Conservation (phyloP, 2,888 invertebrate species). For the Hyalella azteca region DNA sequence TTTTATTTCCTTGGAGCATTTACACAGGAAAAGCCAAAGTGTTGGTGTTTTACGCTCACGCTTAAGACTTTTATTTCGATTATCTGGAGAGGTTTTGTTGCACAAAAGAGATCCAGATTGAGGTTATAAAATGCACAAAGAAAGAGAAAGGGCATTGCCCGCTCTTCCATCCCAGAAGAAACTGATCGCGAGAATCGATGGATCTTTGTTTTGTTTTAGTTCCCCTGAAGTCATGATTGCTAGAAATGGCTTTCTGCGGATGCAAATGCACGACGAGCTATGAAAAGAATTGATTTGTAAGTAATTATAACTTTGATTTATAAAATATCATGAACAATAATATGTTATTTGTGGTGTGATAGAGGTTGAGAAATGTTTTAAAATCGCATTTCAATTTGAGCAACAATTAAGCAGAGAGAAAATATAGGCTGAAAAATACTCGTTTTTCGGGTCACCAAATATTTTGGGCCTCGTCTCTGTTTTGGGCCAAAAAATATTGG, state of each 20-base stretch:
- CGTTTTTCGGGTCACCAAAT: no score
- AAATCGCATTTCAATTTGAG: no score
- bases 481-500: no score
- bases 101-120: constrained; percentile 18
- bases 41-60: constrained; percentile 17
- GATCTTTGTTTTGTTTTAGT: not conserved
- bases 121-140: constrained; percentile 2
- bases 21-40: constrained; percentile 10
- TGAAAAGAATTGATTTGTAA: no score
- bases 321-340: no score
- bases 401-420: no score
- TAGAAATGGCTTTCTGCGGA: not conserved
- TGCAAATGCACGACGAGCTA: constrained; percentile 13
- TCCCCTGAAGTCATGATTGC: not conserved
- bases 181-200: constrained; percentile 15
- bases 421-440: no score
- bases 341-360: no score
- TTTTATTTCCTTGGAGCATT: not conserved
- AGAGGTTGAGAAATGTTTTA: no score
- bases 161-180: not conserved
- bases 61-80: constrained; percentile 33
- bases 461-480: no score
- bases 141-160: constrained; percentile 12
- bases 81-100: constrained; percentile 18
- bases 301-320: no score